Evolutionary conservation across 2,113 vertebrate species (phyloP).

Genomic region (Rhea pennata): DNA sequence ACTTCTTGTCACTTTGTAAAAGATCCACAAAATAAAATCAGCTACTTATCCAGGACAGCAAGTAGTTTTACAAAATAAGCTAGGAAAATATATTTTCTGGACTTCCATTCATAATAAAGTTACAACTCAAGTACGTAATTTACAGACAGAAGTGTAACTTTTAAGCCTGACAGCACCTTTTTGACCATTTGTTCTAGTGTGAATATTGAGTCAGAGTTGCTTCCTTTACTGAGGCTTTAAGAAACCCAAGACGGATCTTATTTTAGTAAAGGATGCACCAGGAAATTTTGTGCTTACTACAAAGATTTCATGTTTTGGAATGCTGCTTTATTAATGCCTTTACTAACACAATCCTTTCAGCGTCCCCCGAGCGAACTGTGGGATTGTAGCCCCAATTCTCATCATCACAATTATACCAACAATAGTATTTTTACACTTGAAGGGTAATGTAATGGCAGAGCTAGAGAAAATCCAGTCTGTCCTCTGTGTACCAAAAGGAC

Average conservation of each 20-base stretch:
- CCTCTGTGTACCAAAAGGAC: background rate
- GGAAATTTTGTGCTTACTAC: background rate
- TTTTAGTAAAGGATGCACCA: background rate
- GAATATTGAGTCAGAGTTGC: background rate
- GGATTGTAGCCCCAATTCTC: background rate
- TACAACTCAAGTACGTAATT: background rate
- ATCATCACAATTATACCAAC: background rate
- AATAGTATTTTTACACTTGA: background rate
- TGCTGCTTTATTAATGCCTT: slow-evolving; percentile 9
- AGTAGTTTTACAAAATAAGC: background rate
- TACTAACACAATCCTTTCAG: background rate
- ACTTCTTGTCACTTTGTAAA: background rate
- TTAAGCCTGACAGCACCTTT: background rate
- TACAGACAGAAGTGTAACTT: background rate
- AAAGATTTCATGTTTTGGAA: background rate
- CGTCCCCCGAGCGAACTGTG: background rate
- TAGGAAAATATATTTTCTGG: background rate
- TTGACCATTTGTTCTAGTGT: background rate
- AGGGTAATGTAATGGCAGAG: background rate
- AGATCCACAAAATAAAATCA: background rate
- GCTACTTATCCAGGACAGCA: background rate
- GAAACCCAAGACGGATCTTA: background rate
- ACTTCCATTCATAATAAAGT: background rate
- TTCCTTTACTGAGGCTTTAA: background rate
- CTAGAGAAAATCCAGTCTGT: background rate